Evolutionary conservation across 1,140 invertebrate species (phyloP), one percentile per base, ranked within the genome.

Genomic region (Bombus terrestris): DNA sequence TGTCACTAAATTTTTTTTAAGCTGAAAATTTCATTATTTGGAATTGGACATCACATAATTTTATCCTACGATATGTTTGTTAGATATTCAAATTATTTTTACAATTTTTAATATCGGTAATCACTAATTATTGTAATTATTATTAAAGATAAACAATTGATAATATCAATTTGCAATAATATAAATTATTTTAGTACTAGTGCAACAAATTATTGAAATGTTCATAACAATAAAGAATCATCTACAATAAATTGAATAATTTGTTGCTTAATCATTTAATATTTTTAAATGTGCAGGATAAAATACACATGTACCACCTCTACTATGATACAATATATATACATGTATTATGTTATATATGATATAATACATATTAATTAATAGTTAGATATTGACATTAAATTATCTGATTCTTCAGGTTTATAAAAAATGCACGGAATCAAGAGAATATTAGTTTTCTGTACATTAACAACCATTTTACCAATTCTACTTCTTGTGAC

Each of bases 361-460:
- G 10, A n/a, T 59, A n/a, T 22, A 76, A 77, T 62, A 64, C 1
- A 57, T 82, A 4, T 18, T 43, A 28, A 64, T 53, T 69, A 53
- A 71, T n/a, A 12, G 18, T 59, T 66, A 32, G 69, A 59, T 37
- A 78, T 62, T 62, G 22, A 41, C 6, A 35, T 41, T 39, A 37
- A n/a, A n/a, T 32, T 62, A 62, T 71, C 8, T 75, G 37, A 25
- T 37, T 89, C 85, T 47, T n/a, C 75, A 90, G 88, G n/a, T 25
- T 35, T 94, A 86, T 95, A 94, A 93, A 97, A 96, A 94, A 97
- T 98, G 97, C 96, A 96, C 95, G 97, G 97, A 82, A 96, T 96
- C 74, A 96, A 96, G 90, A 95, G 97, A 92, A 97, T 98, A 47
- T 92, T 97, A 75, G 95, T 96, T 79, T 98, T 98, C 91, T 98